Base-by-base conservation (phyloP, 2,888 invertebrate genomes). In the Leptura quadrifasciata region DNA sequence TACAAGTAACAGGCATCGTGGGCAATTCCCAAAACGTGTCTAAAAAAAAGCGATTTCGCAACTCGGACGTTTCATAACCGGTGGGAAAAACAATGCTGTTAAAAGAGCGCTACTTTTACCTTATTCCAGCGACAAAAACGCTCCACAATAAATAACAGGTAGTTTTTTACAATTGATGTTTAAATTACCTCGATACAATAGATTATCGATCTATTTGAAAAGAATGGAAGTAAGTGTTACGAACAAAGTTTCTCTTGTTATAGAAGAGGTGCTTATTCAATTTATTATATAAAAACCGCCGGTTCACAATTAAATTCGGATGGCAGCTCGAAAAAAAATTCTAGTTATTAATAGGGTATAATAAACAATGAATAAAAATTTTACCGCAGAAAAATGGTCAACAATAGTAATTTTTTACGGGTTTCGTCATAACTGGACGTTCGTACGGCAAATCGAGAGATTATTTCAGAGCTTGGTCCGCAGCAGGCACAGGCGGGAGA, bases 41-140 rank as follows among this genome's bases (percentile, higher is more conserved):
- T 61, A 27, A 18, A 17, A 61, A 61, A 61, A 61, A 61, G 60
- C 31, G 15, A 61, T 61, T 61, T 61, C 60, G 27, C 60, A 61
- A 61, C 1, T 61, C 60, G 27, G 31, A 61, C 60, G 31, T 61
- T 61, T 61, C 60, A 31, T 61, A 61, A 61, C 27, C 12, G 27
- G n/a, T 17, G 60, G 60, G 60, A 61, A 61, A 61, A 61, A 61
- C 60, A 27, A n/a, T 15, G 60, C 27, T 6, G 6, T 9, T n/a
- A 61, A 61, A 61, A 61, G 31, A 31, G 60, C 60, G 60, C n/a
- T 61, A 61, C 60, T 61, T 61, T 61, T 61, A 61, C 60, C 27
- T 17, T 27, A 61, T 27, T 61, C 31, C 31, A 1, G 31, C 31
- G 31, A 31, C 60, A 61, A 61, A 61, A 31, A 61, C 60, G 31